These are phyloP conservation scores for Lordiphosa stackelbergi DNA, from an alignment of 1,140 invertebrate species.

Conservation along the genomic window DNA sequence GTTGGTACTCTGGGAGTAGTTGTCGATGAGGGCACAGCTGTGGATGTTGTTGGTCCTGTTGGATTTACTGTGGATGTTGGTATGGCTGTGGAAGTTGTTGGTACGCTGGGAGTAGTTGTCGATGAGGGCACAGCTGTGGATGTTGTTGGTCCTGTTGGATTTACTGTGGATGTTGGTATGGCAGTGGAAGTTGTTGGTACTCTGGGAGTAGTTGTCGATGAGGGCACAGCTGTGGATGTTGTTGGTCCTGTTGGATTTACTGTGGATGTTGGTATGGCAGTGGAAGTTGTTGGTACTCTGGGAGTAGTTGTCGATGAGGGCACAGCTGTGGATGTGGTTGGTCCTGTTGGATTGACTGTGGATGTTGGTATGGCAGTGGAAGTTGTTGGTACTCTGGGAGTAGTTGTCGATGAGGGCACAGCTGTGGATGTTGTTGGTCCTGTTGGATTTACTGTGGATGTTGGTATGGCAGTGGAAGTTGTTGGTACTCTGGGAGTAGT, in stretches of 20 bases:
- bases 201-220: not conserved
- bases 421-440: not conserved
- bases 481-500: too few species aligned
- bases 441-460: not conserved
- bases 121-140: not conserved
- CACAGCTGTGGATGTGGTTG: not conserved
- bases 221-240: not conserved
- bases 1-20: not conserved
- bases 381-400: not conserved
- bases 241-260: not conserved
- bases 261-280: not conserved
- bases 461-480: too few species aligned
- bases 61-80: not conserved
- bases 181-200: not conserved
- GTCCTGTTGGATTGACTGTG: not conserved
- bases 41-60: not conserved
- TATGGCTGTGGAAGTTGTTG: not conserved
- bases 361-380: not conserved
- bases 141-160: not conserved
- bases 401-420: not conserved
- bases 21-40: not conserved
- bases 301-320: not conserved
- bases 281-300: not conserved
- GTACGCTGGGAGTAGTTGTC: not conserved
- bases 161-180: not conserved